Evolutionary conservation across 1,140 invertebrate genomes (phyloP).

Genomic region (Planococcus citri): DNA sequence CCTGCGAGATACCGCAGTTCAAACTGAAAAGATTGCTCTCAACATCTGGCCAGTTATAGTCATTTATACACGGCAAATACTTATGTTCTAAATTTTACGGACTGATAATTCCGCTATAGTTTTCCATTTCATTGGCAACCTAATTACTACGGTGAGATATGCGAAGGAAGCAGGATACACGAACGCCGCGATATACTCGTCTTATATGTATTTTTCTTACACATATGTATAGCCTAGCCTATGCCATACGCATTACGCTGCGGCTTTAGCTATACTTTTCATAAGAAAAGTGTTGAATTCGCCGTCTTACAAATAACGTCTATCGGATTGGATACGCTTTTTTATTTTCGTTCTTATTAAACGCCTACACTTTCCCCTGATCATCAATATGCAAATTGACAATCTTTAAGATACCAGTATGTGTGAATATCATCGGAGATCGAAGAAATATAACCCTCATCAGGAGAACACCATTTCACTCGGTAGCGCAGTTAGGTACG

Average conservation of each 20-base stretch:
- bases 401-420: too few species aligned
- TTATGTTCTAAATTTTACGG: slow-evolving; percentile 17
- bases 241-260: too few species aligned
- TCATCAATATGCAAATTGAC: too few species aligned
- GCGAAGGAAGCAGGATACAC: not conserved
- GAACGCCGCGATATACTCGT: not conserved
- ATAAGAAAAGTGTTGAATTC: too few species aligned
- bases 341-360: not conserved
- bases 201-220: too few species aligned
- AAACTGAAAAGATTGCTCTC: not conserved
- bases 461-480: too few species aligned
- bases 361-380: not conserved
- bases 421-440: too few species aligned
- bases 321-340: not conserved
- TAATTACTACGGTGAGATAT: not conserved
- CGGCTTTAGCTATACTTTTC: too few species aligned
- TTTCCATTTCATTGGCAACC: slow-evolving; percentile 15
- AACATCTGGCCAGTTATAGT: not conserved
- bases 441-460: too few species aligned
- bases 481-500: too few species aligned
- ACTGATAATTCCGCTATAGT: slow-evolving; percentile 1
- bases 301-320: not conserved
- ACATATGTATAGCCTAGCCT: too few species aligned
- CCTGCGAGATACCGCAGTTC: not conserved
- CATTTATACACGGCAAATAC: not conserved